Base-by-base conservation (phyloP, 2,797 vertebrate species). In the Spinus olivaceus region DNA sequence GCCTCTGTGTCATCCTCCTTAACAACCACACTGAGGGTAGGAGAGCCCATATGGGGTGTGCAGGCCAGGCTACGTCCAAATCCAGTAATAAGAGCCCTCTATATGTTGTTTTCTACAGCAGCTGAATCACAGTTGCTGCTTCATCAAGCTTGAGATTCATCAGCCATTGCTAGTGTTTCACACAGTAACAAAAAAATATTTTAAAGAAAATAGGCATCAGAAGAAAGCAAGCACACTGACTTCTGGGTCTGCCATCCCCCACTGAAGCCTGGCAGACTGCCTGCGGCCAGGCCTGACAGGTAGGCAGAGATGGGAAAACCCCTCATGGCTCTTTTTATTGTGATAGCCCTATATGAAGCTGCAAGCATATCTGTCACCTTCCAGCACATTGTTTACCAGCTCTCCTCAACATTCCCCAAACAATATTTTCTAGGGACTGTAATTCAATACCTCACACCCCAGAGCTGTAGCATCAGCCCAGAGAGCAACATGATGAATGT, bases 301-400 rank as follows among this genome's bases (percentile, higher is more conserved):
- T 74, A 56, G 60, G 64, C 66, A 24, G 44, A 8, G 24, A 53
- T 2, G 25, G 70, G 80, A 87, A 85, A 91, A 27, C 81, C 86
- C 89, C 3, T 2, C 44, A 77, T 49, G 60, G 82, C 71, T 72
- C 79, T 92, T 88, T 90, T 81, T 64, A 51, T 42, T 88, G 79
- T 60, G 87, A 81, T 93, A 73, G 88, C 64, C 42, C 80, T 46
- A 33, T 63, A 81, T 71, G 87, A 94, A 95, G 92, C 93, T 86
- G 81, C 92, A 95, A 91, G 90, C 83, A 2, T 82, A 91, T 91
- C 90, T 87, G 87, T 95, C 96, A 94, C 95, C 87, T 84, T 89
- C 84, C 84, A 88, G 76, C 86, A 76, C 65, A 24, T 9, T 95
- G 92, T 90, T 96, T 92, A 95, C 90, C 74, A 91, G 94, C 77